Evolutionary conservation across 1,140 invertebrate species (phyloP).

Genomic region (Trachelipus rathkii): DNA sequence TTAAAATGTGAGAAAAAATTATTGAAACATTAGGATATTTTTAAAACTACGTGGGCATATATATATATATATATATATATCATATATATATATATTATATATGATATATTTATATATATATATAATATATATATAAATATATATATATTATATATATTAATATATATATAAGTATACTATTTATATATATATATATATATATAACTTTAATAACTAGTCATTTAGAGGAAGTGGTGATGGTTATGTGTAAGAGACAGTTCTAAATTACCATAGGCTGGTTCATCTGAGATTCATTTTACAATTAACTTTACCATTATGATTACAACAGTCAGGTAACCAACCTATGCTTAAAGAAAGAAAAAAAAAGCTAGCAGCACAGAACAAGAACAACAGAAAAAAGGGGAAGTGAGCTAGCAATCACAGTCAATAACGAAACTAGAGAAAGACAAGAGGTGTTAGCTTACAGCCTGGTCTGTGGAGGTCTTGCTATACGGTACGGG

Average conservation of each 20-base stretch:
- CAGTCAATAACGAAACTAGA: slow-evolving; percentile 47
- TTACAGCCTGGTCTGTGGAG: slow-evolving; percentile 99
- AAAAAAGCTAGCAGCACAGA: slow-evolving; percentile 45
- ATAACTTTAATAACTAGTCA: neutral
- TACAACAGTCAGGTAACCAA: slow-evolving; percentile 32
- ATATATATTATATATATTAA: too few relatives aligned
- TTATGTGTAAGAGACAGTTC: slow-evolving; percentile 46
- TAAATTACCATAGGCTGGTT: slow-evolving; percentile 40
- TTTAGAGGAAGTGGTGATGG: neutral
- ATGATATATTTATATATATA: too few relatives aligned
- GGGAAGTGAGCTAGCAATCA: slow-evolving; percentile 48
- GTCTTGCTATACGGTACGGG: slow-evolving; percentile 99
- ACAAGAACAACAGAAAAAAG: slow-evolving; percentile 44
- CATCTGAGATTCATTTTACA: slow-evolving; percentile 14
- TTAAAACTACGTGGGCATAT: too few relatives aligned
- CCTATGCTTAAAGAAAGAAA: slow-evolving; percentile 45
- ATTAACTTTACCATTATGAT: slow-evolving; percentile 2
- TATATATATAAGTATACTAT: too few relatives aligned
- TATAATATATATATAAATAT: too few relatives aligned
- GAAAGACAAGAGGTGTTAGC: slow-evolving; percentile 53
- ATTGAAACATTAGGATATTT: too few relatives aligned
- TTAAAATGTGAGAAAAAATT: too few relatives aligned
- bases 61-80: too few relatives aligned
- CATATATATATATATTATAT: too few relatives aligned
- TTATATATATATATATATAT: too few relatives aligned